Percentiles rank a stretch among this genome's conserved stretches.
Conservation (phyloP, 1,140 invertebrate genomes). For the Pachypsylla venusta region DNA sequence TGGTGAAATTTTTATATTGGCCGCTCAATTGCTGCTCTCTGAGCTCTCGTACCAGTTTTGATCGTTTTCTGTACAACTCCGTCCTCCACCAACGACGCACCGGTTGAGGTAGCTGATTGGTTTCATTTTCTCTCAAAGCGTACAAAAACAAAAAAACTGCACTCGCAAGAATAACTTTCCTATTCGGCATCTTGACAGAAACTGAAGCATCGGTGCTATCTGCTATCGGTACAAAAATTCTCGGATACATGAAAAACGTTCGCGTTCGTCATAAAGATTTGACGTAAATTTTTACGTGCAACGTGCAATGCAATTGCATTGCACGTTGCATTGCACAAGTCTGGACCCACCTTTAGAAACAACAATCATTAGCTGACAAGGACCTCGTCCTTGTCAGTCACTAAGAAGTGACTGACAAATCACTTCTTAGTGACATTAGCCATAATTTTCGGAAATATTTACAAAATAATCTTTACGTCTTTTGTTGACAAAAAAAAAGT, state of each 20-base stretch:
- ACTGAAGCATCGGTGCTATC: conserved; percentile 9
- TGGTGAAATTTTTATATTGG: conserved; percentile 20
- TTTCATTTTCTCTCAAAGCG: conserved; percentile 9
- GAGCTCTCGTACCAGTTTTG: conserved; percentile 4
- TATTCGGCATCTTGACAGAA: conserved; percentile 8
- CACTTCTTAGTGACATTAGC: no score
- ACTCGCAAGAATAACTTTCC: conserved; percentile 9
- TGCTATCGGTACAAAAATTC: no score
- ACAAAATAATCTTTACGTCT: no score
- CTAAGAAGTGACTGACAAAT: no score
- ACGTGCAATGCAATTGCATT: conserved; percentile 3
- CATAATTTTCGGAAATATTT: no score
- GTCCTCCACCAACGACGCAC: conserved; percentile 10
- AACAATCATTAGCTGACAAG: no score
- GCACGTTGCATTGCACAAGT: conserved; percentile 9
- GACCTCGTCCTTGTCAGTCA: no score
- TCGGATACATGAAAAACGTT: conserved; percentile 9
- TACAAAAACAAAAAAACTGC: conserved; percentile 8
- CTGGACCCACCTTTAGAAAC: conserved; percentile 9
- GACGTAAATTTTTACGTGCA: conserved; percentile 7
- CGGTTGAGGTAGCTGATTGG: conserved; percentile 13
- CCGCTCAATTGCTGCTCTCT: neutral
- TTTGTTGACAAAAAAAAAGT: no score
- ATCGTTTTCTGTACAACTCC: conserved; percentile 12
- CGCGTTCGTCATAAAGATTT: conserved; percentile 8